These are phyloP conservation scores for Petrophora chlorosata DNA, from an alignment of 2,888 invertebrate genomes.

Conservation along the genomic window DNA sequence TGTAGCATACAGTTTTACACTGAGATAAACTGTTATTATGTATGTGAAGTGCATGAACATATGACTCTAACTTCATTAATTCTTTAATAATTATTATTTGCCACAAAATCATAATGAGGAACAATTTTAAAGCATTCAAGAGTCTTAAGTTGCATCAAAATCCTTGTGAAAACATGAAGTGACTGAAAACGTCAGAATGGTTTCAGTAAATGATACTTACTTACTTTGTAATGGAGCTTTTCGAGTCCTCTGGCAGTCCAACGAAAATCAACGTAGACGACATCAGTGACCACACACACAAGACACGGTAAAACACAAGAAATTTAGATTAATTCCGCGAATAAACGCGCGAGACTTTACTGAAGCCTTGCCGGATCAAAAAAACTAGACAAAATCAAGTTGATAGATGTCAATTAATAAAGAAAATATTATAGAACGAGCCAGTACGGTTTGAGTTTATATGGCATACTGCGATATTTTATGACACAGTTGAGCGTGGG, in stretches of 20 bases:
- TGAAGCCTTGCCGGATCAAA: slow-evolving; percentile 11
- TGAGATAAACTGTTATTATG: too few relatives aligned
- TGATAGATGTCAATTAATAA: slow-evolving; percentile 43
- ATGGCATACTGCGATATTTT: slow-evolving; percentile 64
- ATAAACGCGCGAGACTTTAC: slow-evolving; percentile 26
- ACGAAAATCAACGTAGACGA: slow-evolving; percentile 85
- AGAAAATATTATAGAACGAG: slow-evolving; percentile 32
- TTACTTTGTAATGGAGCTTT: slow-evolving; percentile 85
- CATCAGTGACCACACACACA: slow-evolving; percentile 71
- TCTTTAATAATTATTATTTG: too few relatives aligned
- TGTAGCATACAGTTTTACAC: too few relatives aligned
- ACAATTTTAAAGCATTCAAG: too few relatives aligned
- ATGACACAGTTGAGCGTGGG: slow-evolving; percentile 64
- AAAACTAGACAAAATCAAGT: slow-evolving; percentile 23
- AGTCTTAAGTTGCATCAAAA: too few relatives aligned
- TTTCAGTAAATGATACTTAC: slow-evolving; percentile 38
- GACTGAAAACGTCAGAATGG: too few relatives aligned
- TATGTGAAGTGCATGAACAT: too few relatives aligned
- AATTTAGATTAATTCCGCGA: slow-evolving; percentile 32
- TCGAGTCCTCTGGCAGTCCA: slow-evolving; percentile 83
- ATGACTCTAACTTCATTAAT: too few relatives aligned
- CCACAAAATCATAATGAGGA: too few relatives aligned
- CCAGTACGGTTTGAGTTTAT: slow-evolving; percentile 60
- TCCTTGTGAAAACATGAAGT: too few relatives aligned
- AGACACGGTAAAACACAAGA: slow-evolving; percentile 41